A percentile compares a stretch with the other conserved stretches of the same genome.
These are phyloP conservation scores for Pygathrix nemaeus DNA, from an alignment of 2,113 vertebrate species.

Conservation along the genomic window DNA sequence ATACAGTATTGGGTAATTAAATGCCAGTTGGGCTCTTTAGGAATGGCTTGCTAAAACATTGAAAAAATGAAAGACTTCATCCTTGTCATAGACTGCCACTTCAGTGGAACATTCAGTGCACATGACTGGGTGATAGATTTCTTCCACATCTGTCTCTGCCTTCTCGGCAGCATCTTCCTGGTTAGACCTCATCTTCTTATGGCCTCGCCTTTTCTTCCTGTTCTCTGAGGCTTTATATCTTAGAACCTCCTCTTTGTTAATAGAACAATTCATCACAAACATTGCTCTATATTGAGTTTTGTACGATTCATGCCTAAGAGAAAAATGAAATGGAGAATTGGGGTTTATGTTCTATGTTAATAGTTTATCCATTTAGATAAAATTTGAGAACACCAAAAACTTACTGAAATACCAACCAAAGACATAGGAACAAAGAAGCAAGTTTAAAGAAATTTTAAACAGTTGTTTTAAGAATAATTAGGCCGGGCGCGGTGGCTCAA, in stretches of 20 bases:
- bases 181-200: constrained; percentile 82
- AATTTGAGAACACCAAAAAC: constrained; percentile 51
- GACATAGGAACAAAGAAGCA: not conserved
- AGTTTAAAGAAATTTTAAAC: not conserved
- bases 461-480: not conserved
- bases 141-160: constrained; percentile 83
- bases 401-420: constrained; percentile 43
- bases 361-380: constrained; percentile 9
- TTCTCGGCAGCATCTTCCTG: constrained; percentile 29
- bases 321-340: constrained; percentile 69
- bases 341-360: constrained; percentile 24
- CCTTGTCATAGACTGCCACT: constrained; percentile 96
- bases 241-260: constrained; percentile 93
- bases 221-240: constrained; percentile 86
- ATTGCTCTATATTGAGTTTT: constrained; percentile 97
- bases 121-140: constrained; percentile 93
- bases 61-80: constrained; percentile 98
- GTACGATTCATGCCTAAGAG: constrained; percentile 94
- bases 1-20: not conserved
- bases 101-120: constrained; percentile 95
- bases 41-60: constrained; percentile 96
- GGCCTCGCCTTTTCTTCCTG: constrained; percentile 82
- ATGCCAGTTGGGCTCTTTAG: constrained; percentile 77
- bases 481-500: too few species aligned
- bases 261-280: constrained; percentile 98